Percentiles rank a stretch among this genome's conserved stretches.
These are phyloP conservation scores for Orestias chungarensis DNA, from an alignment of 2,797 vertebrate genomes.

Conservation along the genomic window DNA sequence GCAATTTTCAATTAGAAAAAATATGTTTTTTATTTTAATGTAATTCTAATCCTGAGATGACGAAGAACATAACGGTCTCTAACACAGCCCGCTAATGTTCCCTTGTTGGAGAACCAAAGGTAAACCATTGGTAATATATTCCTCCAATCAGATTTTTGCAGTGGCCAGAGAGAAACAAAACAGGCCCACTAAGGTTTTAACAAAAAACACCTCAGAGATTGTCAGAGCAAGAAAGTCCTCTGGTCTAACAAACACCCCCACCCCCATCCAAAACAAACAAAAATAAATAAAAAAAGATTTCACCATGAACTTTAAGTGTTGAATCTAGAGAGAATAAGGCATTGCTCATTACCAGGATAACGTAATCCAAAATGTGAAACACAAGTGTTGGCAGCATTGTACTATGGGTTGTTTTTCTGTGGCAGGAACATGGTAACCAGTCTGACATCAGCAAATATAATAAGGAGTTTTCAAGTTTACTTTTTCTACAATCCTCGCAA, in stretches of 20 bases:
- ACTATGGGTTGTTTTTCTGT: background rate
- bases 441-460: background rate
- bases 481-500: background rate
- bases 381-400: background rate
- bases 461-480: background rate
- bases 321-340: background rate
- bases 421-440: background rate
- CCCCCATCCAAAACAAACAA: too few species aligned
- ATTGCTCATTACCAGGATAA: background rate
- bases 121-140: background rate
- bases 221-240: background rate
- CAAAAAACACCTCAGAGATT: background rate
- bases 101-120: background rate
- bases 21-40: background rate
- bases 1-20: background rate
- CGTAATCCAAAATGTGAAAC: background rate
- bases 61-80: background rate
- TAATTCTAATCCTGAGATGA: background rate
- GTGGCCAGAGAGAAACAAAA: background rate
- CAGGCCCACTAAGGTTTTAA: background rate
- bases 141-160: background rate
- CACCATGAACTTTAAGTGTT: background rate
- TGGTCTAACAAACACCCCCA: background rate
- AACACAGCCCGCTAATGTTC: background rate
- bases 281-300: too few species aligned